Base-by-base conservation (phyloP, 2,113 vertebrate genomes). In the Corythoichthys haematopterus region DNA sequence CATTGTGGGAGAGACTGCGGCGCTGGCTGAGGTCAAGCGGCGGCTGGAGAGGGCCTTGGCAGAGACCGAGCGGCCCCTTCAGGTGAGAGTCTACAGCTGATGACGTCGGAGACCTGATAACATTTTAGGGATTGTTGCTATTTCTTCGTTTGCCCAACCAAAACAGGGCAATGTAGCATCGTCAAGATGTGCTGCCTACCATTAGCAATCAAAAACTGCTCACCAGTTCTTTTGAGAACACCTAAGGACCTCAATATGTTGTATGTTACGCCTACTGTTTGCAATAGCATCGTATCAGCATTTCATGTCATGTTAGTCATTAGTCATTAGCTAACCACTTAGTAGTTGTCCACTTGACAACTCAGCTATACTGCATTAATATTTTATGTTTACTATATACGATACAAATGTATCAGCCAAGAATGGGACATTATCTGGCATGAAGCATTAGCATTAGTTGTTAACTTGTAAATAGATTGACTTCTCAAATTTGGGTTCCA, bases 1-100 rank as follows among this genome's bases (percentile, higher is more conserved):
- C 84, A 93, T 98, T 91, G 93, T 95, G 43, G 93, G 88, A 3
- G 97, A 98, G 87, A 98, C 91, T 60, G 93, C 91, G 0, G 89
- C 90, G 0, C 92, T 97, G 15, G 86, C 67, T 0, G 94, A 95
- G 48, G 66, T 93, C 66, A 98, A 94, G 87, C 92, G 90, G 66
- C 88, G 92, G 68, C 77, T 98, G 81, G 97, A 98, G 71, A 93
- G 94, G 82, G 93, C 94, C n/a, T 65, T 99, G 70, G 87, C 82
- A 0, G 93, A 97, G 88, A 93, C 93, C 0, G 93, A 96, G 80
- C 91, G 93, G 0, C 96, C 94, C 35, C 89, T 98, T 40, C 95
- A 97, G 94, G 97, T 92, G 56, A 81, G 71, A 6, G 15, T 35
- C 51, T 58, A 65, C 75, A 61, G 40, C 71, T 56, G 56, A 73